A percentile compares a stretch with the other conserved stretches of the same genome.
Conservation (phyloP, 1,140 invertebrate species). For the Drosophila azteca region DNA sequence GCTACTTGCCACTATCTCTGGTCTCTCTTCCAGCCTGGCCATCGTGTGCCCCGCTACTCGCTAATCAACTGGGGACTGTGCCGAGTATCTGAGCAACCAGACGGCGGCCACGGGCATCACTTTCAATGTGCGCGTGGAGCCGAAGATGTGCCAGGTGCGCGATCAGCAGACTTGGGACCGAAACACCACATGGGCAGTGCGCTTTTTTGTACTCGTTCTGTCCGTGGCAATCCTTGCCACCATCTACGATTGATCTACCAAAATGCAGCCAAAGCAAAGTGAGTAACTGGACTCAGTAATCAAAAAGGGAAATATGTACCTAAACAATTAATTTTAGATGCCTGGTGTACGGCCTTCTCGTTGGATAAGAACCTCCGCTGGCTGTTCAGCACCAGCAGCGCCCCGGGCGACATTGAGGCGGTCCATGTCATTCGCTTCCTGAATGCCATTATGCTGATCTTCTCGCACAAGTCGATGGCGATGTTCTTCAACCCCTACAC, state of each 20-base stretch:
- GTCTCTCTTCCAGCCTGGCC: constrained; percentile 86
- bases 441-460: constrained; percentile 86
- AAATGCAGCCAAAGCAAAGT: constrained; percentile 71
- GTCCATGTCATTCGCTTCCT: constrained; percentile 87
- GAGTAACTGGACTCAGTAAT: constrained; percentile 7
- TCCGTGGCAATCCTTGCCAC: constrained; percentile 75
- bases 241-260: constrained; percentile 76
- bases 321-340: constrained; percentile 65
- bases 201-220: constrained; percentile 80
- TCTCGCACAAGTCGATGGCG: constrained; percentile 88
- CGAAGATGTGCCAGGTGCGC: constrained; percentile 86
- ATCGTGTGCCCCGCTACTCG: constrained; percentile 87
- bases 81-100: constrained; percentile 83
- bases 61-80: constrained; percentile 87
- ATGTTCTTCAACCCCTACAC: constrained; percentile 87
- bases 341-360: constrained; percentile 86
- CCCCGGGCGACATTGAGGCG: constrained; percentile 85
- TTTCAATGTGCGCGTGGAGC: constrained; percentile 85
- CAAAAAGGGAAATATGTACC: background rate
- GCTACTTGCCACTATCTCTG: background rate
- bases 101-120: constrained; percentile 84
- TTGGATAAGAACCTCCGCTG: constrained; percentile 86
- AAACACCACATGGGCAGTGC: constrained; percentile 84
- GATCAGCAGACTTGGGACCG: constrained; percentile 72
- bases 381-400: constrained; percentile 85